Conservation (phyloP, 2,797 vertebrate genomes). For the Platalea minor region DNA sequence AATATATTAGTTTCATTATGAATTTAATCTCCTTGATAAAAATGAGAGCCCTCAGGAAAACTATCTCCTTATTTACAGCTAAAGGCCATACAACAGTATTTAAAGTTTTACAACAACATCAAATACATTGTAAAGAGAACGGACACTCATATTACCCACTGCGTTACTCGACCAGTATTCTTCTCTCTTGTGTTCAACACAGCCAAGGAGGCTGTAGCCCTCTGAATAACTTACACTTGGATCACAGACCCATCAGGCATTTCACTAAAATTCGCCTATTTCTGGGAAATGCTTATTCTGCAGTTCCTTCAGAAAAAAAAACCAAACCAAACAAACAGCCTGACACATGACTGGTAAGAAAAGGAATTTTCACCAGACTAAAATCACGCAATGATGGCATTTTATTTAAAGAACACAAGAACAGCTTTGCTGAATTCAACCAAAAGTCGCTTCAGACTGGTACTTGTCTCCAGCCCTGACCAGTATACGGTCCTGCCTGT, state of each 20-base stretch:
- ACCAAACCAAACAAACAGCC: not conserved
- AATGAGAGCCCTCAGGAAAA: not conserved
- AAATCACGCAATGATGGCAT: not conserved
- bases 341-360: not conserved
- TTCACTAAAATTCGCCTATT: not conserved
- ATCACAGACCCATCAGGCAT: not conserved
- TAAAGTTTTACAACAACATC: not conserved
- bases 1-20: slow-evolving; percentile 3
- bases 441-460: not conserved
- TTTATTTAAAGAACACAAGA: not conserved
- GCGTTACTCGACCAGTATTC: not conserved
- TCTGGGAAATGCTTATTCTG: not conserved
- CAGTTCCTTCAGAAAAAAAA: not conserved
- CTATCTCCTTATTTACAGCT: not conserved
- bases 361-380: not conserved
- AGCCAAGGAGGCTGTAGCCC: not conserved
- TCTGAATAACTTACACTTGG: not conserved
- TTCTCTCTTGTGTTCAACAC: not conserved
- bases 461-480: not conserved
- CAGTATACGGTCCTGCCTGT: not conserved
- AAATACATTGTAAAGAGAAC: not conserved
- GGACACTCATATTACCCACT: rapidly evolving
- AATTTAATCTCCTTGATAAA: not conserved
- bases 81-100: not conserved
- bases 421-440: not conserved